Base-by-base conservation (phyloP, 2,888 invertebrate species). In the Drosophila multiciliata region DNA sequence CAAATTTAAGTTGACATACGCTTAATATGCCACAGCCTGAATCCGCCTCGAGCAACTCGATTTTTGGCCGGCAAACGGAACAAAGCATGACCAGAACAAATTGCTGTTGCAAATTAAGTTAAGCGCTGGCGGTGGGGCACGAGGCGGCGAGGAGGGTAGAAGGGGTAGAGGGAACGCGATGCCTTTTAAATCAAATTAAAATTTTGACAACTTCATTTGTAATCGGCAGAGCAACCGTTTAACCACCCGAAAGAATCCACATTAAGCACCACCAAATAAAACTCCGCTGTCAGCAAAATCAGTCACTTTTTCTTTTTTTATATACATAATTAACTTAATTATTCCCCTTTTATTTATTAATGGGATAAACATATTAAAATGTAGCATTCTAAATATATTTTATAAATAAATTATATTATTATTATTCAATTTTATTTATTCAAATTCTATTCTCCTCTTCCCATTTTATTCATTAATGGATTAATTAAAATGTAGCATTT, bases 171-270 rank as follows among this genome's bases (percentile, higher is more conserved):
- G n/a, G 32, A 40, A 32, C 32, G 40, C 70, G 61, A 54, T 66
- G 60, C 72, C 73, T 78, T 45, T 84, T 79, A 84, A 85, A 87
- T 86, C 90, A 90, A 90, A 90, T 90, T 91, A 85, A 87, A 89
- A 89, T 89, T 91, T 85, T 89, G 91, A 90, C 91, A 91, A 90
- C 90, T 90, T 90, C 89, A 90, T 90, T 90, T 91, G 87, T 90
- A 89, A 77, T 80, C 82, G 73, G 71, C 53, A 48, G 54, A 53
- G 67, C 73, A 76, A 48, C 64, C 64, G 76, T 57, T 71, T 66
- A 71, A 60, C 58, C 62, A 49, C 29, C 45, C 4, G 20, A 36
- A 23, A 48, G 33, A 57, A 55, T n/a, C n/a, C 40, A 60, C n/a
- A 60, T 42, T 12, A 32, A 58, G 36, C n/a, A 62, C 23, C 35